Conservation (phyloP, 2,888 invertebrate species). For the Acanthopleura granulata region DNA sequence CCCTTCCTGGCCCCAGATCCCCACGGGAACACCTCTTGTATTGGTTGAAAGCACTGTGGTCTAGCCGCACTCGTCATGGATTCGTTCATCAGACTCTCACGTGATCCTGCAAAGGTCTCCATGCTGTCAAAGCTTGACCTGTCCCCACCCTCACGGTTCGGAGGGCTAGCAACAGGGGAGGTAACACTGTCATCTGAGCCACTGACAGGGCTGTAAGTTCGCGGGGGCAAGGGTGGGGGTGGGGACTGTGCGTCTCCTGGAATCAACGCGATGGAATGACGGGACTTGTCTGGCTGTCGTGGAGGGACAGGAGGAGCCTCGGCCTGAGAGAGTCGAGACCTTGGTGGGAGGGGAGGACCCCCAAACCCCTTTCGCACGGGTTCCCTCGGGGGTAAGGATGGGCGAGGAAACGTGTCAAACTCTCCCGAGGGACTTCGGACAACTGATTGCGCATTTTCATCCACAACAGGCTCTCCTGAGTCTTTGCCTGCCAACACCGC, state of each 20-base stretch:
- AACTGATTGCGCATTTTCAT: neutral
- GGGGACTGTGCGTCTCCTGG: slow-evolving; percentile 17
- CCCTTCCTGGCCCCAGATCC: slow-evolving; percentile 18
- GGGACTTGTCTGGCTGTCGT: slow-evolving; percentile 1
- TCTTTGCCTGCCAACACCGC: neutral
- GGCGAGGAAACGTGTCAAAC: slow-evolving; percentile 16
- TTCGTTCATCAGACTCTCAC: slow-evolving; percentile 40
- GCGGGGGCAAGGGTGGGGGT: slow-evolving; percentile 59
- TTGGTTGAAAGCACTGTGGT: neutral
- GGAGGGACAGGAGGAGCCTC: slow-evolving; percentile 16
- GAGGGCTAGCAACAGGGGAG: slow-evolving; percentile 11
- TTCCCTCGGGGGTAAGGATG: slow-evolving; percentile 13
- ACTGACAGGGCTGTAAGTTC: slow-evolving; percentile 60
- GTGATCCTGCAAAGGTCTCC: slow-evolving; percentile 58
- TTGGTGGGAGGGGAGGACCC: slow-evolving; percentile 16
- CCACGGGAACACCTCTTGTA: slow-evolving; percentile 37
- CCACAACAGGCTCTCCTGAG: neutral
- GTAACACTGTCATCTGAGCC: slow-evolving; percentile 33
- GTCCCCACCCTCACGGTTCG: slow-evolving; percentile 43
- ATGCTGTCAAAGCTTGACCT: slow-evolving; percentile 57
- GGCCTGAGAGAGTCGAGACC: slow-evolving; percentile 1
- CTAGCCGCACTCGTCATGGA: neutral
- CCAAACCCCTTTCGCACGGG: neutral
- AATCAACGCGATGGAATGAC: neutral
- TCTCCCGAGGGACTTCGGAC: neutral